Base-by-base conservation (phyloP, 1,140 invertebrate genomes). In the Palaemon carinicauda region DNA sequence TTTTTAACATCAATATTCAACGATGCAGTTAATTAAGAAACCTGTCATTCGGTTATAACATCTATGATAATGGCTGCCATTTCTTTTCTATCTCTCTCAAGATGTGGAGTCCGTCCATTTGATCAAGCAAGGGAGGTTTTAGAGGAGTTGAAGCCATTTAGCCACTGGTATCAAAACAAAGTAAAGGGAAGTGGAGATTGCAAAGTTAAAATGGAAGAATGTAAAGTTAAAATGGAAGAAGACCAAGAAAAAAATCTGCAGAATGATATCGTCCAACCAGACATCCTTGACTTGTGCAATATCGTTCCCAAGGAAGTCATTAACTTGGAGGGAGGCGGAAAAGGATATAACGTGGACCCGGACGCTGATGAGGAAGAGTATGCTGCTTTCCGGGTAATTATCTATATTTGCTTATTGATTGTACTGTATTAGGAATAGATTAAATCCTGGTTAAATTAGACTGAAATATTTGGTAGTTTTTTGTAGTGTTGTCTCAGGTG, bases 261-360 rank as follows among this genome's bases (percentile, higher is more conserved):
- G n/a, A 73, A 86, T 3, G 88, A 90, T 29, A 52, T 82, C 12
- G 88, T 90, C 33, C 78, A 71, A 29, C 88, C 90, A 71, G 91
- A 92, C 65, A 50, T 91, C 31, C 87, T 92, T 15, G 88, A 90
- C 65, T 78, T 91, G 31, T 92, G 91, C 82, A 86, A 90, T 80
- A 82, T 85, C n/a, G 10, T 92, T 12, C 89, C 90, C 17, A 82
- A 88, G 29, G 91, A 92, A 89, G 91, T 91, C 41, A 81, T 92
- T 10, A 77, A 89, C 2, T 84, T 91, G 21, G 90, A 90, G 89
- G 89, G 89, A 74, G 78, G 89, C 69, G 82, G 52, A n/a, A 80
- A 88, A 19, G 82, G 89, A 14, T 90, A 87, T 56, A 82, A 81
- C 31, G 89, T 91, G 83, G 87, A 89, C 41, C 83, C 88, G 3